These are phyloP conservation scores for Lasioglossum albipes DNA, from an alignment of 1,140 invertebrate species.

Conservation along the genomic window DNA sequence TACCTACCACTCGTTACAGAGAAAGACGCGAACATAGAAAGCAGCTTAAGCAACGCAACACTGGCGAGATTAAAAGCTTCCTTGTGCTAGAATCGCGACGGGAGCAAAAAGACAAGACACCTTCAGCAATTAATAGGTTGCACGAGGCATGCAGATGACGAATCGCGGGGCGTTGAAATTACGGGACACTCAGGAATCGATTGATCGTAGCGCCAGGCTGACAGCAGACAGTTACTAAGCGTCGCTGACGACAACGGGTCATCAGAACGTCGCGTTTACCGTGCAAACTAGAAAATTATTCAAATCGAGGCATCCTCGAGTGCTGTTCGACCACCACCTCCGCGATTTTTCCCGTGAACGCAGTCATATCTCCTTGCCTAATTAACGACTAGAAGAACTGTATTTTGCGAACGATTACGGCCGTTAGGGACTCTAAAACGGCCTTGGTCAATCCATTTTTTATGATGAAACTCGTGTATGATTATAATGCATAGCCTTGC, in stretches of 20 bases:
- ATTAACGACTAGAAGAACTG: background rate
- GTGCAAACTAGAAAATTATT: slow-evolving; percentile 47
- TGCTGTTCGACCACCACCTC: background rate
- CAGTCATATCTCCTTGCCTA: background rate
- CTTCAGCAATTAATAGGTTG: no score
- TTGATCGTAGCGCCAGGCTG: slow-evolving; percentile 2
- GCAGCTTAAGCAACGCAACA: no score
- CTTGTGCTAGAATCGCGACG: no score
- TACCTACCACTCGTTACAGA: no score
- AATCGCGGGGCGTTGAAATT: slow-evolving; percentile 40
- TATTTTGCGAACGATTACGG: slow-evolving; percentile 2
- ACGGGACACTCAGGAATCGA: slow-evolving; percentile 27
- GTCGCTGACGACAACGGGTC: slow-evolving; percentile 7
- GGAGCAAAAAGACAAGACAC: no score
- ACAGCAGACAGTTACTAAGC: background rate
- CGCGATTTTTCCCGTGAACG: background rate
- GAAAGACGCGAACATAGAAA: no score
- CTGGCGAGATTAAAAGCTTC: no score
- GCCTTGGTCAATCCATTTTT: background rate
- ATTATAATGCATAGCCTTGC: slow-evolving; percentile 20
- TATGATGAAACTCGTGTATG: background rate
- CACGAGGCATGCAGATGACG: slow-evolving; percentile 4
- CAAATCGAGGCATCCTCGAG: background rate
- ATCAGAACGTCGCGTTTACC: slow-evolving; percentile 27
- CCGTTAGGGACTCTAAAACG: background rate